Evolutionary conservation across 2,797 vertebrate genomes (phyloP), one percentile per base, ranked within the genome.

Genomic region (Acridotheres tristis): DNA sequence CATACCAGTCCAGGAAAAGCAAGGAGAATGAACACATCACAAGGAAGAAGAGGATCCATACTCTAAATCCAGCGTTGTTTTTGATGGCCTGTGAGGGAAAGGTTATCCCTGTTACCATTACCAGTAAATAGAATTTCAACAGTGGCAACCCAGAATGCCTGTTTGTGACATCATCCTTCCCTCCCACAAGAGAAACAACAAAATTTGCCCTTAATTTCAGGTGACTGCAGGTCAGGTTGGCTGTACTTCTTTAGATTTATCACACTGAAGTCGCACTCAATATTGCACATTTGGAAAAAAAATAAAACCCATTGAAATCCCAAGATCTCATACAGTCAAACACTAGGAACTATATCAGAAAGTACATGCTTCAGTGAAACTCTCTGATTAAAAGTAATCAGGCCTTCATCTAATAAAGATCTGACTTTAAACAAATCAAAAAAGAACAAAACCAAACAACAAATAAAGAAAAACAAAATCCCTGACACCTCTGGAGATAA

Each of bases 1-100:
- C 99, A 21, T 99, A 99, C 99, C 99, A 99, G 97, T 99, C 99
- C 94, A 99, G 98, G 97, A 99, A 99, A 78, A 99, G 98, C 87
- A 99, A 97, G 48, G 99, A 99, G 97, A 99, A 99, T 9, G 99
- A 99, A 91, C 99, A 99, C 99, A 99, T 99, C 83, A 99, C 99
- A 47, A 99, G 98, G 98, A 99, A 99, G 97, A 99, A 99, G 1
- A 99, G 98, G 96, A 99, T 99, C 99, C 99, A 99, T 12, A 99
- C 99, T 10, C 99, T 98, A 97, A 99, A 99, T 89, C 99, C 99
- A 5, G 99, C 99, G 3, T 99, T 99, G 98, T 99, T 99, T 96
- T 99, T 99, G 92, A 99, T 99, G 40, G 99, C 99, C 99, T 99
- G 89, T 69, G 63, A 92, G 34, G 26, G 67, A 78, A 84, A 90